Evolutionary conservation across 2,888 invertebrate genomes (phyloP).

Genomic region (Athalia circularis): DNA sequence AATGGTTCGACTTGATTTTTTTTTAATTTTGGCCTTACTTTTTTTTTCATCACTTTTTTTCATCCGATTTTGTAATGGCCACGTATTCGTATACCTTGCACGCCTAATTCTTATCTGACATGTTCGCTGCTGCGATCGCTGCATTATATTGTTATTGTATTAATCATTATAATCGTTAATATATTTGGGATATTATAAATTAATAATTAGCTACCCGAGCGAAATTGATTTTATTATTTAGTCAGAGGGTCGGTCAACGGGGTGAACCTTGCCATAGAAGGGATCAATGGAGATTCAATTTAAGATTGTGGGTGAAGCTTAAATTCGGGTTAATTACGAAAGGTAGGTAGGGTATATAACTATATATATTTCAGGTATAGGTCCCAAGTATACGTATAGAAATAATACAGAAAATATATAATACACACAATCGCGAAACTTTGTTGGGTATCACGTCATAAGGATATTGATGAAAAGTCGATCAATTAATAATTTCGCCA

Average conservation of each 20-base stretch:
- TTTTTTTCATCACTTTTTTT: neutral
- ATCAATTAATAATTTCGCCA: no score
- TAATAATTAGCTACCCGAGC: constrained; percentile 63
- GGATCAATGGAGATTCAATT: constrained; percentile 73
- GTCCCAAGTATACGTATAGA: no score
- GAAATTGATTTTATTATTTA: constrained; percentile 62
- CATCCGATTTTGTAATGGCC: no score
- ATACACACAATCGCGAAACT: no score
- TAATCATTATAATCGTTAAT: no score
- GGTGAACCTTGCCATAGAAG: constrained; percentile 45
- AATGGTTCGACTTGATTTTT: no score
- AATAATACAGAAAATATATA: no score
- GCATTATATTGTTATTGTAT: constrained; percentile 15
- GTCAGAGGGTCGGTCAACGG: constrained; percentile 16
- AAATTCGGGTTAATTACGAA: constrained; percentile 71
- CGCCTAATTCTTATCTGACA: neutral
- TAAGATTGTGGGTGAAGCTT: constrained; percentile 70
- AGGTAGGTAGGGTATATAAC: neutral
- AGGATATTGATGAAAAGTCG: no score
- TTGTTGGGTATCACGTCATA: no score
- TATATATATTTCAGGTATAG: no score
- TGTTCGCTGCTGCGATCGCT: neutral
- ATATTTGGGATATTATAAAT: constrained; percentile 60
- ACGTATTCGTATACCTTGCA: neutral
- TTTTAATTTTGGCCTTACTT: neutral